Conservation (phyloP, 1,140 invertebrate genomes). For the Xylocopa sonorina region DNA sequence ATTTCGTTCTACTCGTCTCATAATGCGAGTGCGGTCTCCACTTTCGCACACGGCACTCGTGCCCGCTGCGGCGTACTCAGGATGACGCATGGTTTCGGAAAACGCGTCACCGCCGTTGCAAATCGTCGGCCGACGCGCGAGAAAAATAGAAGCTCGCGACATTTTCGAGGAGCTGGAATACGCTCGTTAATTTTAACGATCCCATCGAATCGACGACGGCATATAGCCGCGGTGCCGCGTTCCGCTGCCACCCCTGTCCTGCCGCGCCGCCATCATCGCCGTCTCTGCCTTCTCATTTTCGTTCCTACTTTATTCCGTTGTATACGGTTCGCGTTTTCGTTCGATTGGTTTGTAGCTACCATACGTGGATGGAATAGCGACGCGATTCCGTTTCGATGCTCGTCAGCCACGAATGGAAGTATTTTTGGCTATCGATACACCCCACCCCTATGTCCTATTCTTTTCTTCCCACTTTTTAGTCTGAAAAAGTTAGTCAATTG, state of each 20-base stretch:
- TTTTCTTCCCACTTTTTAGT: neutral
- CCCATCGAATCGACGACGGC: constrained; percentile 55
- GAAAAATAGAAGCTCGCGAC: constrained; percentile 60
- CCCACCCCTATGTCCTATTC: neutral
- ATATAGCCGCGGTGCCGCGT: constrained; percentile 4
- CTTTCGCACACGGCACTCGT: neutral
- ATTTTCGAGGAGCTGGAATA: constrained; percentile 58
- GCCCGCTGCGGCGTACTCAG: neutral
- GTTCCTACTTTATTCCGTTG: constrained; percentile 39
- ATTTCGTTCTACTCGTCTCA: neutral
- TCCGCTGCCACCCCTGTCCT: neutral
- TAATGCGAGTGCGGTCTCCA: neutral
- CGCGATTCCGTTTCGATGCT: neutral
- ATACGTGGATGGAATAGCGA: constrained; percentile 34
- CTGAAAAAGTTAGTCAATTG: neutral
- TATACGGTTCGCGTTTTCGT: constrained; percentile 52
- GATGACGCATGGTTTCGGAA: constrained; percentile 35
- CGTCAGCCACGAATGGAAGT: constrained; percentile 8
- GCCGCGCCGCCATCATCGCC: constrained; percentile 7
- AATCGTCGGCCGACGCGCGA: constrained; percentile 49
- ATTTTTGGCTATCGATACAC: neutral
- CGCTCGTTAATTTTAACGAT: constrained; percentile 66
- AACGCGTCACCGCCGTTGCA: constrained; percentile 18
- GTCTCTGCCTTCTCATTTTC: constrained; percentile 58
- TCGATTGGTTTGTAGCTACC: constrained; percentile 43